Evolutionary conservation across 2,113 vertebrate species (phyloP).

Genomic region (Haliaeetus leucogaster): DNA sequence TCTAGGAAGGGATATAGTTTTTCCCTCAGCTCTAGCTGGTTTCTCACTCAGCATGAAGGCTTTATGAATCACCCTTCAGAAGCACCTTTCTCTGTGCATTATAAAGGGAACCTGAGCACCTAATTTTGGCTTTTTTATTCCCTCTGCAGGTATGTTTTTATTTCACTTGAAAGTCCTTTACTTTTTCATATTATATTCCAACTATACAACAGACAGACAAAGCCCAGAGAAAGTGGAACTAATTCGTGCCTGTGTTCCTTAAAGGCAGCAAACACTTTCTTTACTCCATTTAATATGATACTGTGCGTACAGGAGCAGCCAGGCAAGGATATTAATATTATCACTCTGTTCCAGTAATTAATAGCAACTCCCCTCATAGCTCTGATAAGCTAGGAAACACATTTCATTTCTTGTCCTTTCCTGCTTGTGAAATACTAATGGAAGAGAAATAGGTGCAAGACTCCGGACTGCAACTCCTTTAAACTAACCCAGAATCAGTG

Average conservation of each 20-base stretch:
- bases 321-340: constrained; percentile 18
- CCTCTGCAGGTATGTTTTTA: neutral
- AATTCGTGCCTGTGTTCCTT: neutral
- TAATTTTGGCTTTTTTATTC: neutral
- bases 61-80: neutral
- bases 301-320: neutral
- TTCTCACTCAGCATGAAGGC: neutral
- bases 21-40: neutral
- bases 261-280: neutral
- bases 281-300: neutral
- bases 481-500: neutral
- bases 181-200: neutral
- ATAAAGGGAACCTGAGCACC: neutral
- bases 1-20: neutral
- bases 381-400: constrained; percentile 12
- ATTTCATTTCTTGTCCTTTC: neutral
- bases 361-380: constrained; percentile 2
- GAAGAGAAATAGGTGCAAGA: neutral
- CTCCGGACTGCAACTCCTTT: neutral
- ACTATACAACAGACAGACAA: neutral
- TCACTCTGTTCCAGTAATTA: constrained; percentile 2
- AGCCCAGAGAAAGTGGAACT: neutral
- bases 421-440: neutral
- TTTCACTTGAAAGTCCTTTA: neutral
- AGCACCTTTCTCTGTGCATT: neutral